A percentile compares a stretch with the other conserved stretches of the same genome.
Conservation (phyloP, 2,113 vertebrate genomes). For the Candoia aspera region DNA sequence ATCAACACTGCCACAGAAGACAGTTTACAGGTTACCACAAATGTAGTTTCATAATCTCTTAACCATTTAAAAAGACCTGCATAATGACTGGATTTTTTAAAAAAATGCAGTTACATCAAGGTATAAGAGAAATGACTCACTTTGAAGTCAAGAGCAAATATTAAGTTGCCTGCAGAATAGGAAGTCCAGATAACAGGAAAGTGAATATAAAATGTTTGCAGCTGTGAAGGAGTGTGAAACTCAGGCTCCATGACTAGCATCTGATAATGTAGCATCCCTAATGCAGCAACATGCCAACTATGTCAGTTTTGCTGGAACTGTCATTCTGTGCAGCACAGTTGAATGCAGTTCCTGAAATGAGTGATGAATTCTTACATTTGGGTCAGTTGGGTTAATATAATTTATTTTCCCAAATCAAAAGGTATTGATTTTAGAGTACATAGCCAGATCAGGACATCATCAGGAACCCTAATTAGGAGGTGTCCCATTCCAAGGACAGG, state of each 20-base stretch:
- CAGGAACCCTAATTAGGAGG: not conserved
- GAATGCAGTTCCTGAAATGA: too few relatives aligned
- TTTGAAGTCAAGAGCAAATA: not conserved
- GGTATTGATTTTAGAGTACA: not conserved
- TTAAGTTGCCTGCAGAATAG: not conserved
- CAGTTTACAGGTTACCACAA: not conserved
- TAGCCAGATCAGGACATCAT: not conserved
- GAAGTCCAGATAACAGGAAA: not conserved
- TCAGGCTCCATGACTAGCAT: not conserved
- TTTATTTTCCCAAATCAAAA: not conserved
- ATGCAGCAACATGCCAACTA: not conserved
- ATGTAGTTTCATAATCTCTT: not conserved
- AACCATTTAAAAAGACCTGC: not conserved
- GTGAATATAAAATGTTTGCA: not conserved
- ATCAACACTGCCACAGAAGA: not conserved
- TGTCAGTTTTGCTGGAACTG: not conserved
- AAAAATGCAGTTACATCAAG: not conserved
- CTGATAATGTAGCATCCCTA: not conserved
- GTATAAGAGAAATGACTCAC: not conserved
- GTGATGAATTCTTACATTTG: too few relatives aligned
- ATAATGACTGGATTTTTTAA: not conserved
- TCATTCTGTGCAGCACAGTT: too few relatives aligned
- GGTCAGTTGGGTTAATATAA: not conserved
- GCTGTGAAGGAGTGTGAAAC: not conserved
- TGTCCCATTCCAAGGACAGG: too few relatives aligned